Percentiles rank a stretch among this genome's conserved stretches.
Evolutionary conservation across 2,113 vertebrate genomes (phyloP).

Genomic region (Mugil cephalus): DNA sequence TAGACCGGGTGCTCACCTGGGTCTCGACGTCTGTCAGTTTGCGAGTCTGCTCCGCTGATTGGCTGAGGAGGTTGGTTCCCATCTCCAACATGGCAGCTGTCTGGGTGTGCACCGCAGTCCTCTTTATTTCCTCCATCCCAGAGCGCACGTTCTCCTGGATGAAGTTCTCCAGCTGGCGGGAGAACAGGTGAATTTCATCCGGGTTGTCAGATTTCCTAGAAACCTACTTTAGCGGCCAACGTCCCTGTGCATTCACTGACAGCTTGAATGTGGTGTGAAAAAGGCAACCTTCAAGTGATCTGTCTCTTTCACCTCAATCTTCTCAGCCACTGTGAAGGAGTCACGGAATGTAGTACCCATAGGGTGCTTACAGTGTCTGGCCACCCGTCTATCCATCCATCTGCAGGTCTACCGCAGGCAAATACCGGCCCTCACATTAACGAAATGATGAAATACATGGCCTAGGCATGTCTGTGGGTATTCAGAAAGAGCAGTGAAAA

Average conservation of each 20-base stretch:
- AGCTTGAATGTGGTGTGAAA: conserved; percentile 30
- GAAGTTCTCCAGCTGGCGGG: conserved; percentile 83
- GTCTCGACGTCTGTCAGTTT: conserved; percentile 85
- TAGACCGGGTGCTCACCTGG: conserved; percentile 76
- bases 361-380: not conserved
- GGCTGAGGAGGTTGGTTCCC: conserved; percentile 84
- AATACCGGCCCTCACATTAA: conserved; percentile 29
- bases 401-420: conserved; percentile 19
- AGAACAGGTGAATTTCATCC: conserved; percentile 23
- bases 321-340: conserved; percentile 27
- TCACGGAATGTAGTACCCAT: not conserved
- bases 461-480: conserved; percentile 11
- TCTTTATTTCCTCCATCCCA: conserved; percentile 80
- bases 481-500: conserved; percentile 19
- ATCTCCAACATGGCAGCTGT: conserved; percentile 84
- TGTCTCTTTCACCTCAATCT: conserved; percentile 24
- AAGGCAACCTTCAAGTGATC: not conserved
- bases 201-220: conserved; percentile 15
- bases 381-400: conserved; percentile 31
- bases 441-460: conserved; percentile 6
- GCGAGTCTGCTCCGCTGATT: conserved; percentile 85
- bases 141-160: conserved; percentile 82
- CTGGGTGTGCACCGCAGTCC: conserved; percentile 78
- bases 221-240: conserved; percentile 17
- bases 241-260: not conserved